Conservation (phyloP, 2,797 vertebrate species). For the Lates japonicus region DNA sequence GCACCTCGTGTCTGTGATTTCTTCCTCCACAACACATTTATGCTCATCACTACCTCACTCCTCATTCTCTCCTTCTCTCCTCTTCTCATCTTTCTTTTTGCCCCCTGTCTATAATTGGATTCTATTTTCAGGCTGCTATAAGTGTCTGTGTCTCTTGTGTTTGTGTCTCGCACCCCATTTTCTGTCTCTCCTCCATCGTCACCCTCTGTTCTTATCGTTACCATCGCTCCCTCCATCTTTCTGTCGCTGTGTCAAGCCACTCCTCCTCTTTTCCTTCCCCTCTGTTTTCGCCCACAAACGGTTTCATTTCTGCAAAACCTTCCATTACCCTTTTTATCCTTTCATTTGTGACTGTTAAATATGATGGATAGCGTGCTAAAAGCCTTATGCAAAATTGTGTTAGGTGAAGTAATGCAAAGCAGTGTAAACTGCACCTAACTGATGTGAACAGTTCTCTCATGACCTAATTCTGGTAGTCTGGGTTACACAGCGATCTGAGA, state of each 20-base stretch:
- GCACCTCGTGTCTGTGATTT: conserved; percentile 79
- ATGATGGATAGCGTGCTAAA: conserved; percentile 48
- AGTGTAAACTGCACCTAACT: conserved; percentile 63
- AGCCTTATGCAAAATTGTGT: conserved; percentile 55
- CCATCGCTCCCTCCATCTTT: conserved; percentile 67
- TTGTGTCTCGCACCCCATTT: conserved; percentile 87
- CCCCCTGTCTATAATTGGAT: conserved; percentile 89
- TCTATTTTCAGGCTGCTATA: conserved; percentile 89
- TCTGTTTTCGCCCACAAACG: conserved; percentile 37
- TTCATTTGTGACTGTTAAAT: conserved; percentile 44
- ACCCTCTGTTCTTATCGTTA: conserved; percentile 70
- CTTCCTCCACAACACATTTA: conserved; percentile 81
- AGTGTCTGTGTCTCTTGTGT: conserved; percentile 87
- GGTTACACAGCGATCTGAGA: conserved; percentile 73
- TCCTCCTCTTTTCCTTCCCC: conserved; percentile 21
- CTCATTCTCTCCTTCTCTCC: conserved; percentile 66
- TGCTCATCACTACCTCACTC: conserved; percentile 73
- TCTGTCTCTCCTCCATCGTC: conserved; percentile 75
- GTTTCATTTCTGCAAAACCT: conserved; percentile 40
- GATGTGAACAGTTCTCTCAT: conserved; percentile 72
- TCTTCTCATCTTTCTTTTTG: conserved; percentile 80
- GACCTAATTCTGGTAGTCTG: conserved; percentile 82
- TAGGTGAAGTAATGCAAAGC: conserved; percentile 65
- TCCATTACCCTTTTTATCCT: conserved; percentile 39
- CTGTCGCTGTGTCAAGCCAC: conserved; percentile 47